phyloP scores from a whole-genome alignment of 2,113 vertebrate genomes.

The Balaeniceps rex region DNA sequence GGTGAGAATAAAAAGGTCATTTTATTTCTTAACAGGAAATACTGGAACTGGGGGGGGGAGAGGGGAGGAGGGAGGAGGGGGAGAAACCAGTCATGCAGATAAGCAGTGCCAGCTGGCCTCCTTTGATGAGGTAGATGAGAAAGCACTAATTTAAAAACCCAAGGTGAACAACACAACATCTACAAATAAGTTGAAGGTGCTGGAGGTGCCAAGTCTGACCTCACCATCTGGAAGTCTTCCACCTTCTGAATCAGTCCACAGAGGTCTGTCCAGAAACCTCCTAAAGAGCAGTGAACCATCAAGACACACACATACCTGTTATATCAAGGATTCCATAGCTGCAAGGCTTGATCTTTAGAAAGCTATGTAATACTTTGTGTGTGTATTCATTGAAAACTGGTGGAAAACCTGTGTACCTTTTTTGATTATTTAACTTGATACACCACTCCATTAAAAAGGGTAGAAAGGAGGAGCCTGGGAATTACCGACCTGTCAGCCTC shows the following conservation, averaged over 20 bases:
- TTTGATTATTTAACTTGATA: background rate
- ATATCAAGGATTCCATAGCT: background rate
- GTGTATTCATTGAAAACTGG: background rate
- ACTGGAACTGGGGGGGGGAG: background rate
- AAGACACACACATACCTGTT: background rate
- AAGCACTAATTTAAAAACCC: background rate
- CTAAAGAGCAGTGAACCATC: background rate
- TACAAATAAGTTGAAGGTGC: background rate
- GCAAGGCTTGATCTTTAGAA: background rate
- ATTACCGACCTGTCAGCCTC: too few relatives aligned
- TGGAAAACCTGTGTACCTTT: background rate
- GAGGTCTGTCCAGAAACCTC: background rate
- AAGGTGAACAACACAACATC: background rate
- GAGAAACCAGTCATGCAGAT: background rate
- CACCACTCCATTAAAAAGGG: background rate
- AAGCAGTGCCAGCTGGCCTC: background rate
- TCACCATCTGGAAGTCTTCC: background rate
- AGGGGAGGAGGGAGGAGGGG: too few relatives aligned
- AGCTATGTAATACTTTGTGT: background rate
- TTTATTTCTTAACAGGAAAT: background rate
- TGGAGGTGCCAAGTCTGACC: background rate
- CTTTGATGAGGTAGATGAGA: background rate
- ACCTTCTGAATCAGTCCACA: background rate
- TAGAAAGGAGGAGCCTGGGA: too few relatives aligned
- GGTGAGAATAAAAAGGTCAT: background rate